phyloP scores from a whole-genome alignment of 1,140 invertebrate genomes.

The Drosophila takahashii region DNA sequence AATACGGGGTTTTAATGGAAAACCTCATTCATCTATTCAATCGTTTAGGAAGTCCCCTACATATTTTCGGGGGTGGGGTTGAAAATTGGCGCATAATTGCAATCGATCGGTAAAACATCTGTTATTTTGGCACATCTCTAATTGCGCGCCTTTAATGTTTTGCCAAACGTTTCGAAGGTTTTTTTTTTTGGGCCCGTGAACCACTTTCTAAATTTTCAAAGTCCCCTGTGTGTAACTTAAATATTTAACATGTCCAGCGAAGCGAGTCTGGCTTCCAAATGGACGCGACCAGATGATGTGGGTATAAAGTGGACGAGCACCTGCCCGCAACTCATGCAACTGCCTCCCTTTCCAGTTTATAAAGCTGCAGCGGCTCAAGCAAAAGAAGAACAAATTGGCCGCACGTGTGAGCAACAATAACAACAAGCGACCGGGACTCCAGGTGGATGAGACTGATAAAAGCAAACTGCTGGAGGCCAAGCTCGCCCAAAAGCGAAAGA shows the following conservation, averaged over 20 bases:
- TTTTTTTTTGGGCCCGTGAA: not conserved
- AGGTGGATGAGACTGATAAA: constrained; percentile 60
- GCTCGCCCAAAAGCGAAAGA: constrained; percentile 88
- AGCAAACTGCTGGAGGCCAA: constrained; percentile 69
- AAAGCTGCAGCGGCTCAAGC: constrained; percentile 87
- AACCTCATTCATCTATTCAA: not conserved
- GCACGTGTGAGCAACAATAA: constrained; percentile 85
- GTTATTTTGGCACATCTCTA: constrained; percentile 4
- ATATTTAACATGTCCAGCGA: constrained; percentile 53
- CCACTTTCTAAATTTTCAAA: too few relatives aligned
- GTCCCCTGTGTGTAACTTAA: not conserved
- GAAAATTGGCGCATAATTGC: not conserved
- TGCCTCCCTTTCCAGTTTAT: constrained; percentile 85
- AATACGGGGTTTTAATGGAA: too few relatives aligned
- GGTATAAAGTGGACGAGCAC: constrained; percentile 1
- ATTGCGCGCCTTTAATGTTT: constrained; percentile 3
- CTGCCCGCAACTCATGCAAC: not conserved
- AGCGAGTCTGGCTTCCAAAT: constrained; percentile 49
- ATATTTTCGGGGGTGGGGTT: not conserved
- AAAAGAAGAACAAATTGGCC: constrained; percentile 88
- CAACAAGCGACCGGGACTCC: constrained; percentile 32
- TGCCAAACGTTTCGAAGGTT: not conserved
- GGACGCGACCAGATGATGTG: constrained; percentile 81
- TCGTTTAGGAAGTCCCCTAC: not conserved
- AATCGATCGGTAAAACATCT: not conserved